Evolutionary conservation across 2,888 invertebrate genomes (phyloP), one percentile per base, ranked within the genome.

Genomic region (Allacma fusca): DNA sequence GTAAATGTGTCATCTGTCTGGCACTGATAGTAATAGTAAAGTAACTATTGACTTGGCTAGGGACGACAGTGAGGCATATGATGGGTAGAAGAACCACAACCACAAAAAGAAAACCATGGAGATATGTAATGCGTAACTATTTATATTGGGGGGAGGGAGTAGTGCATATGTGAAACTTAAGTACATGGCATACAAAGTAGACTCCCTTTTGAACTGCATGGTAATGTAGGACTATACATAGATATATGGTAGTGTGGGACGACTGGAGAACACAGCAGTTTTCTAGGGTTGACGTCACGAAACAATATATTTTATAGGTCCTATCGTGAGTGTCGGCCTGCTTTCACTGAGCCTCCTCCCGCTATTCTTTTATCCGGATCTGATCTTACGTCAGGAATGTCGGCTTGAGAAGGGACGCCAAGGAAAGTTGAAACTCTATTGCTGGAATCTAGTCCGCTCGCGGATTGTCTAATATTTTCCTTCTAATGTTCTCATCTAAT

Each of bases 401-500:
- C 50, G 50, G 50, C 50, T n/a, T 50, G 50, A 13, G 50, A 50
- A 50, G 50, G 50, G 50, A 50, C 50, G n/a, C 50, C 50, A 50
- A 50, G 50, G 50, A 50, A 50, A 50, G n/a, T n/a, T 50, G 50
- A 19, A 50, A 50, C 50, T 50, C 50, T 50, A 50, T 50, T 50
- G 50, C 50, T 50, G 50, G 50, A 50, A 50, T 50, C 50, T 50
- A 50, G 50, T 50, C n/a, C 50, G 50, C 50, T 50, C n/a, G 19
- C 16, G 50, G 50, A 50, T 50, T 50, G 50, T 50, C 50, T 50
- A 50, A 50, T 50, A 50, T 50, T 50, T 50, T 50, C 50, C 50
- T 50, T 50, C 50, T 50, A 50, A 50, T 50, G 50, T 50, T 50
- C 50, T 50, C 50, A 50, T 50, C 50, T 50, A 50, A 50, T 50